phyloP scores from a whole-genome alignment of 2,797 vertebrate genomes.

The Allobates femoralis region DNA sequence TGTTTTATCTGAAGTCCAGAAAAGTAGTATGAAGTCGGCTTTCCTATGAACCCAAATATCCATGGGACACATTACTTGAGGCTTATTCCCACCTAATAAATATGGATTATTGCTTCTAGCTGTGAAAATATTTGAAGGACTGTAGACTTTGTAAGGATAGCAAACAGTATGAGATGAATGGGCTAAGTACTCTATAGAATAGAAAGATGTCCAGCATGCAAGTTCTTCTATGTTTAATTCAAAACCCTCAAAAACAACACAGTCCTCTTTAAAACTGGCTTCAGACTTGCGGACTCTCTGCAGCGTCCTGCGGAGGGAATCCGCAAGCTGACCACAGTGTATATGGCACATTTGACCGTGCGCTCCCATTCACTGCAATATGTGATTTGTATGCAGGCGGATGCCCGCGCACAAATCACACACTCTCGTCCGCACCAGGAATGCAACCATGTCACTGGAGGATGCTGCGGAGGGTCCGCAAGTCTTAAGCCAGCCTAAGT shows the following conservation, averaged over 20 bases:
- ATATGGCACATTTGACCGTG: too few species aligned
- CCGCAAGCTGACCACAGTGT: too few species aligned
- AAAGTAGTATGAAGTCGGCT: not conserved
- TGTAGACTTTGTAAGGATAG: not conserved
- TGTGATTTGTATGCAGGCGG: too few species aligned
- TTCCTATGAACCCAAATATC: not conserved
- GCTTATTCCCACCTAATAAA: constrained; percentile 10
- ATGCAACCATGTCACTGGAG: too few species aligned
- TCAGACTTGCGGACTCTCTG: too few species aligned
- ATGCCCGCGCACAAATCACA: too few species aligned
- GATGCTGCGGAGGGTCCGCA: too few species aligned
- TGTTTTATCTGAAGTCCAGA: constrained; percentile 26
- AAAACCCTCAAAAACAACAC: not conserved
- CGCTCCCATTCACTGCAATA: too few species aligned
- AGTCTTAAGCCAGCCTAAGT: too few species aligned
- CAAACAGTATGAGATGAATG: constrained; percentile 4
- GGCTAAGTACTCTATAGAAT: not conserved
- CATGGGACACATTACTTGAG: not conserved
- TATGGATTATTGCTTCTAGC: constrained; percentile 19
- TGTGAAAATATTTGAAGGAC: not conserved
- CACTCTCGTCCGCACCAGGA: too few species aligned
- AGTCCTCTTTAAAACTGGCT: not conserved
- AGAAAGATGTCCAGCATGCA: not conserved
- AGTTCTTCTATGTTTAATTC: not conserved
- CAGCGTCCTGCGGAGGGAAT: too few species aligned